Percentiles rank a stretch among this genome's conserved stretches.
These are phyloP conservation scores for Heliconius sara DNA, from an alignment of 2,888 invertebrate species.

Conservation along the genomic window DNA sequence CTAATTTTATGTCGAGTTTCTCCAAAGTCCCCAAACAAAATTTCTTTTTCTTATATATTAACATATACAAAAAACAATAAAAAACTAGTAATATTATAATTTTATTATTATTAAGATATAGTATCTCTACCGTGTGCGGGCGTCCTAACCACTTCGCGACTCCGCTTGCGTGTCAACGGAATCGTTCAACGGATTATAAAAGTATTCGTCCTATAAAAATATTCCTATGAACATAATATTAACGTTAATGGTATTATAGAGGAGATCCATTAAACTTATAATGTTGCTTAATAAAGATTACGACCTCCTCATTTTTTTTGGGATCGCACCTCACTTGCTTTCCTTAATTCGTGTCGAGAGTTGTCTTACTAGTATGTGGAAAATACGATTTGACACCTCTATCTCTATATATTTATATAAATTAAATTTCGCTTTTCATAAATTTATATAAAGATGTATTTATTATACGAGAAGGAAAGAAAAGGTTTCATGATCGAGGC, in stretches of 20 bases:
- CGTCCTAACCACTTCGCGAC: slow-evolving; percentile 39
- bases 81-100: not conserved
- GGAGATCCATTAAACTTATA: slow-evolving; percentile 67
- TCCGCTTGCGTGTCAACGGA: slow-evolving; percentile 65
- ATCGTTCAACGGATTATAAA: slow-evolving; percentile 71
- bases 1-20: too few relatives aligned
- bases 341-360: slow-evolving; percentile 27
- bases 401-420: too few relatives aligned
- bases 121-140: slow-evolving; percentile 46
- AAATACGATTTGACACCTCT: slow-evolving; percentile 6
- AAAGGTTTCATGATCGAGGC: too few relatives aligned
- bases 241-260: slow-evolving; percentile 72
- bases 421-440: too few relatives aligned
- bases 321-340: slow-evolving; percentile 34
- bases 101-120: not conserved
- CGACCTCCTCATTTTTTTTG: slow-evolving; percentile 50
- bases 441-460: too few relatives aligned
- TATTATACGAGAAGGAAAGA: too few relatives aligned
- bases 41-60: too few relatives aligned
- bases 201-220: slow-evolving; percentile 70
- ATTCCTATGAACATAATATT: slow-evolving; percentile 61
- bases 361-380: slow-evolving; percentile 11
- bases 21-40: too few relatives aligned
- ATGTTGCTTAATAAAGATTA: slow-evolving; percentile 70
- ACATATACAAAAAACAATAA: not conserved